Evolutionary conservation across 1,140 invertebrate species (phyloP).

Genomic region (Brachionus angularis): DNA sequence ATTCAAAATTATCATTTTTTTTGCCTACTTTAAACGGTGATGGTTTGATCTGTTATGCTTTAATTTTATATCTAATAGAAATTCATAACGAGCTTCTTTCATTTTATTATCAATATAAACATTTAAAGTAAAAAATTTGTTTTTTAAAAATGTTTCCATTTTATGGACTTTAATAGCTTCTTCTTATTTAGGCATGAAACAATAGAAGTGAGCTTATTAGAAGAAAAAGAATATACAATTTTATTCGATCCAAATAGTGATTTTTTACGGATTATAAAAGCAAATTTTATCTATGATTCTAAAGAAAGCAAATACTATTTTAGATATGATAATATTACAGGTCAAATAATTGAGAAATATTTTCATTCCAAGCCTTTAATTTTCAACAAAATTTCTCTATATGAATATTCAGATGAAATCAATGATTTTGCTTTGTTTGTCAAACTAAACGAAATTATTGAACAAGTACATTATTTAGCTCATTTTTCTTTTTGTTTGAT

Average conservation of each 20-base stretch:
- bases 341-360: background rate
- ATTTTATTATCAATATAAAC: background rate
- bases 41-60: background rate
- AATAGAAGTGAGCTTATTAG: background rate
- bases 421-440: background rate
- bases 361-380: constrained; percentile 3
- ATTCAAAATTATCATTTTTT: constrained; percentile 3
- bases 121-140: no score
- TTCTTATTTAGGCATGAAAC: no score
- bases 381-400: background rate
- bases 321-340: background rate
- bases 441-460: background rate
- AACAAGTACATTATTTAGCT: no score
- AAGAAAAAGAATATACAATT: constrained; percentile 1
- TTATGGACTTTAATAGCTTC: no score
- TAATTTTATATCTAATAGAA: background rate
- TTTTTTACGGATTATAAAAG: constrained; percentile 13
- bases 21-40: constrained; percentile 9
- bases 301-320: constrained; percentile 13
- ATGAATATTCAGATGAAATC: constrained; percentile 3
- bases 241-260: constrained; percentile 6
- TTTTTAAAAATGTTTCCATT: no score
- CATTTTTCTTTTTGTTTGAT: background rate
- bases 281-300: constrained; percentile 22
- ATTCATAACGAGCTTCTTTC: background rate